Base-by-base conservation (phyloP, 2,797 vertebrate species). In the Momotus momota region DNA sequence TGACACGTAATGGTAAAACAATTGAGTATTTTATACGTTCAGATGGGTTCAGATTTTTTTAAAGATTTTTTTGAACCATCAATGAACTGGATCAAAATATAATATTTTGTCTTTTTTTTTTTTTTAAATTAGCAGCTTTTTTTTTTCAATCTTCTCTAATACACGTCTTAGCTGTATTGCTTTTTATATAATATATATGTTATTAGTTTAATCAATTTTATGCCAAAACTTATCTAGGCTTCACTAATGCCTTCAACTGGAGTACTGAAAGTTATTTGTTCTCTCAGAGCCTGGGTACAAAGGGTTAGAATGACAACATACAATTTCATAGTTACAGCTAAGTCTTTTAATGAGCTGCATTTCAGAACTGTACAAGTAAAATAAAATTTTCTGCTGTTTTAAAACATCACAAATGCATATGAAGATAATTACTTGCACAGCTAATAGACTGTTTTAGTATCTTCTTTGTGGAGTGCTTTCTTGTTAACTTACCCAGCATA, bases 311-410 rank as follows among this genome's bases (percentile, higher is more conserved):
- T 43, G 57, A 60, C 74, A 91, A 74, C 31, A 41, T 54, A 46
- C 7, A 64, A 90, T 90, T 92, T 90, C 64, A 64, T 73, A 67
- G n/a, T 93, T 79, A 48, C 14, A 38, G 16, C 20, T 85, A 45
- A 74, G 67, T 45, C 35, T 91, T 93, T 82, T 80, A 72, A 94
- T 90, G 88, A 84, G 3, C 11, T 51, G 3, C 77, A 70, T 62
- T 96, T 91, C 73, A 94, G 67, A 89, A 38, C 4, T 21, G 7
- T 43, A 40, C 0, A 11, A 75, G 45, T 61, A 86, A 92, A 94
- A 95, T 20, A 48, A 64, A 73, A 54, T 95, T 87, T 85, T 93
- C 45, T 89, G 33, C 33, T 81, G 33, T 74, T 92, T 85, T 67
- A 93, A 86, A 93, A 82, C 38, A 15, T 77, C 48, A 71, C 5